Base-by-base conservation (phyloP, 1,140 invertebrate species). In the Camponotus vicinus region DNA sequence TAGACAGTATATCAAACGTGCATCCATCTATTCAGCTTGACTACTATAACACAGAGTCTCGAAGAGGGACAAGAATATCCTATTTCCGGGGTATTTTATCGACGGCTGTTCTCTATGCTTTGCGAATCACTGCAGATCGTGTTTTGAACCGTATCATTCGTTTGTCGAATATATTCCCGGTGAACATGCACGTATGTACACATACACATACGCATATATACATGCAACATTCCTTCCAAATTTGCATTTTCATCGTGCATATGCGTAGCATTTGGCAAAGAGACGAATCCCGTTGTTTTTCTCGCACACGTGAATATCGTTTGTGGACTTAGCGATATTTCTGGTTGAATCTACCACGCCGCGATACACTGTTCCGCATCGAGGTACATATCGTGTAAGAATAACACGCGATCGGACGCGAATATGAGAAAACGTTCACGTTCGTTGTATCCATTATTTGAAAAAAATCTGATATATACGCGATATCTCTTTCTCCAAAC, bases 31-130 rank as follows among this genome's bases (percentile, higher is more conserved):
- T 80, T 76, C 67, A 76, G 57, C 66, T 49, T 64, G 73, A 79
- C 83, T 79, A 63, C 84, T 63, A 79, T 70, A 71, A 86, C 85
- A 80, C 55, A 69, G 59, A 57, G 78, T 83, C 57, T 71, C 86
- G 71, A 45, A 83, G 71, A 21, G 42, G 55, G 59, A 71, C 75
- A 82, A 86, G 77, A 82, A 82, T 88, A 88, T 86, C 85, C 87
- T 86, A 82, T 86, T 88, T 86, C 83, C 85, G 75, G 67, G 15
- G 64, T 86, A 76, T 87, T 87, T 87, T 85, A 87, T 87, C 77
- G 82, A 85, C 86, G 86, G 55, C 71, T 88, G 69, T 82, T 78
- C 77, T 86, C 85, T 49, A 88, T 86, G 86, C 71, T 73, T 67
- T 79, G 67, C 79, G 67, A 86, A 87, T 75, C 80, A 70, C 55